Evolutionary conservation across 2,888 invertebrate genomes (phyloP), one percentile per base, ranked within the genome.

Genomic region (Andrena hattorfiana): DNA sequence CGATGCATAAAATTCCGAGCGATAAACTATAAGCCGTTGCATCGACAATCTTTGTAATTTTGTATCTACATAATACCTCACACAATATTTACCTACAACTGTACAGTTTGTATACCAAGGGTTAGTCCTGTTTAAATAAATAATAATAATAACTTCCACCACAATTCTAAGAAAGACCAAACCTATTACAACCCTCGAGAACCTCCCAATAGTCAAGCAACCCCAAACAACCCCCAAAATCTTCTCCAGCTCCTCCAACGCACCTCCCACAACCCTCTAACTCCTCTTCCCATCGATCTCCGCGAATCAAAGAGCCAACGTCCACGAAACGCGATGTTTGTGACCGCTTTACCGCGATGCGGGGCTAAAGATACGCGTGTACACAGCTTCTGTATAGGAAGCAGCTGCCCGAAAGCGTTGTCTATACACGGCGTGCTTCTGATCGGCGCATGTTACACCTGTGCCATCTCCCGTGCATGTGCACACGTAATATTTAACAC

Each of bases 401-500:
- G 54, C 78, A 85, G 70, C 82, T 87, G 79, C 62, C 68, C 67
- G 86, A 76, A 85, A 75, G 62, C 74, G 60, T n/a, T 64, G 49
- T 70, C 77, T 81, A 77, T 68, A 69, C 69, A 30, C 74, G 74
- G 35, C 74, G 71, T 10, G 72, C 7, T 66, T 16, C 82, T 81
- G 84, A 87, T 87, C 87, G 81, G 81, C 62, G 75, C 78, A 51
- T 23, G 81, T 81, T 87, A 85, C 87, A 87, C 78, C 82, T 81
- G 84, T 66, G 78, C 72, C 81, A 62, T 83, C 69, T 59, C 70
- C 72, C 54, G 78, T 75, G 72, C 77, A 75, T 74, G 69, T 74
- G 81, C 76, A 79, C 77, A 69, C 84, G 78, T 84, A 87, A 87
- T 87, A 87, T 87, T 87, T 87, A 87, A 87, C 86, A 82, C 74